Percentiles rank a stretch among this genome's conserved stretches.
Evolutionary conservation across 2,888 invertebrate species (phyloP).

Genomic region (Caenorhabditis sinica): DNA sequence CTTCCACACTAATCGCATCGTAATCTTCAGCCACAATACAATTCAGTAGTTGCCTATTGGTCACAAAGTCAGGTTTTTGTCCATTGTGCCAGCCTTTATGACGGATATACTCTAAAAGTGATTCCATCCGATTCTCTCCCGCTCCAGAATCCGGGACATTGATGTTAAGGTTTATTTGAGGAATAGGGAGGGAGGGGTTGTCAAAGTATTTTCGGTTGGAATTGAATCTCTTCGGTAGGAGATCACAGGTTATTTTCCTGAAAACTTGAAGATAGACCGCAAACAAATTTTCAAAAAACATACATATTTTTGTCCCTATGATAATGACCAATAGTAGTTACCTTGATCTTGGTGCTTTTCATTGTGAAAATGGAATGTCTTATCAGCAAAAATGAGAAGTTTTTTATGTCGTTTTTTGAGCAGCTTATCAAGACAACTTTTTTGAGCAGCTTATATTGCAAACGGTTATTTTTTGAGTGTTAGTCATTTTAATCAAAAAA

Average conservation of each 20-base stretch:
- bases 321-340: conserved; percentile 18
- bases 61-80: background rate
- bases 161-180: background rate
- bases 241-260: background rate
- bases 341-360: too few species aligned
- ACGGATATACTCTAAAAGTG: background rate
- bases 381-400: too few species aligned
- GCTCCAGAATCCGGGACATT: background rate
- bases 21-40: background rate
- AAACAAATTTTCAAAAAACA: background rate
- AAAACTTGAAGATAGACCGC: too few species aligned
- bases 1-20: background rate
- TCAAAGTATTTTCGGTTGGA: background rate
- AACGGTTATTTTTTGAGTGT: too few species aligned
- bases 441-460: too few species aligned
- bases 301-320: conserved; percentile 12
- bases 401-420: too few species aligned
- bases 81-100: background rate
- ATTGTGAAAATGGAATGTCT: too few species aligned
- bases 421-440: too few species aligned
- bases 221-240: conserved; percentile 2
- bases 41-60: background rate
- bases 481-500: too few species aligned
- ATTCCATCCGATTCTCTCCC: background rate
- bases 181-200: background rate